A percentile compares a stretch with the other conserved stretches of the same genome.
Evolutionary conservation across 2,113 vertebrate species (phyloP).

Genomic region (Mirza zaza): DNA sequence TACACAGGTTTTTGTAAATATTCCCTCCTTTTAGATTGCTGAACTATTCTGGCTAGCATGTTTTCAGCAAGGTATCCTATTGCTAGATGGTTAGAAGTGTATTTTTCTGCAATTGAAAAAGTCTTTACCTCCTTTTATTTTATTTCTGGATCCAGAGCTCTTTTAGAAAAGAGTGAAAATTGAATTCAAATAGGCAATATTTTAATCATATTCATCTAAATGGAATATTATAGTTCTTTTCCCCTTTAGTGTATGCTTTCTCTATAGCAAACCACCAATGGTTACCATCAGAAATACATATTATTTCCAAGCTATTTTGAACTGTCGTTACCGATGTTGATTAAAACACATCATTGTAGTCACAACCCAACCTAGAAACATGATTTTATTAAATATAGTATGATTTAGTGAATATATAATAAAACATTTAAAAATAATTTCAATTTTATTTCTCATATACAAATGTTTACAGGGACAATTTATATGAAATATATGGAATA

Average conservation of each 20-base stretch:
- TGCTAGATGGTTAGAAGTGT: background rate
- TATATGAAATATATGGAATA: background rate
- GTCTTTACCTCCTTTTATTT: too few relatives aligned
- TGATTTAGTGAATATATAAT: background rate
- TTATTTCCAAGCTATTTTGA: background rate
- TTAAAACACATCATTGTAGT: background rate
- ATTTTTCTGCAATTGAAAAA: background rate
- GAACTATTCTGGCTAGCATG: background rate
- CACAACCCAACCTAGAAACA: background rate
- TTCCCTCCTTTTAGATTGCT: background rate
- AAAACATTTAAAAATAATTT: constrained; percentile 9
- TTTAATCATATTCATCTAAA: background rate
- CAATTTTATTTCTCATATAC: background rate
- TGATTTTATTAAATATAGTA: background rate
- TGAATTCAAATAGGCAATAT: background rate
- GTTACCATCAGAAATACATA: background rate
- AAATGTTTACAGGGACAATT: background rate
- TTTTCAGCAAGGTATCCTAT: background rate
- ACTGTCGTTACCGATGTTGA: background rate
- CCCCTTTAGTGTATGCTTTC: background rate
- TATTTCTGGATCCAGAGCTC: background rate
- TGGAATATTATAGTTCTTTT: background rate
- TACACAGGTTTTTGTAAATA: background rate
- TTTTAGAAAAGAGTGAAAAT: background rate
- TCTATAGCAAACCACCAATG: background rate